Evolutionary conservation across 2,797 vertebrate species (phyloP).

Genomic region (Tokudaia tokunoshimensis): DNA sequence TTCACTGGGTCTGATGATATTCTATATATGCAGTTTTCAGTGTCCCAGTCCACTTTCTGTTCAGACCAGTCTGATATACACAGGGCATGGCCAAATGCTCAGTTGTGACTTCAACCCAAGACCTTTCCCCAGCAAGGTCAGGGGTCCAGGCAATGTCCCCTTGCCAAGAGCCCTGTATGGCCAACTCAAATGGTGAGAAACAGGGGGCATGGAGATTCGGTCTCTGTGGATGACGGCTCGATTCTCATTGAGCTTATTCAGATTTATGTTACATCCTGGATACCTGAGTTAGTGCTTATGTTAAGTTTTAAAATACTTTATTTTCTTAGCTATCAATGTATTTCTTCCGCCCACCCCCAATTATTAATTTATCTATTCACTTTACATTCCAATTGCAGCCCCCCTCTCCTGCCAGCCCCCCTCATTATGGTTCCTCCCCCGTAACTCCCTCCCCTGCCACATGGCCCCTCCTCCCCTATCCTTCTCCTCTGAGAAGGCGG

Average conservation of each 20-base stretch:
- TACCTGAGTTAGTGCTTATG: slow-evolving; percentile 27
- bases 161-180: fast-evolving
- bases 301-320: neutral
- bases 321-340: neutral
- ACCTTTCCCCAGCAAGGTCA: neutral
- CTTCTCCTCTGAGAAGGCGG: neutral
- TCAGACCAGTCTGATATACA: no score
- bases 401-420: neutral
- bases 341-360: no score
- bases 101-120: neutral
- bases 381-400: neutral
- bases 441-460: neutral
- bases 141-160: fast-evolving
- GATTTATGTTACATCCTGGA: slow-evolving; percentile 45
- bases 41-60: fast-evolving
- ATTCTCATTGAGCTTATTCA: neutral
- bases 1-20: neutral
- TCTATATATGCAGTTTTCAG: fast-evolving
- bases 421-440: neutral
- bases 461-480: neutral
- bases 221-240: neutral
- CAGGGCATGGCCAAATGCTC: no score
- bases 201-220: neutral
- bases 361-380: neutral
- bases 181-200: neutral